A percentile compares a stretch with the other conserved stretches of the same genome.
Evolutionary conservation across 2,113 vertebrate genomes (phyloP).

Genomic region (Xiphophorus maculatus): DNA sequence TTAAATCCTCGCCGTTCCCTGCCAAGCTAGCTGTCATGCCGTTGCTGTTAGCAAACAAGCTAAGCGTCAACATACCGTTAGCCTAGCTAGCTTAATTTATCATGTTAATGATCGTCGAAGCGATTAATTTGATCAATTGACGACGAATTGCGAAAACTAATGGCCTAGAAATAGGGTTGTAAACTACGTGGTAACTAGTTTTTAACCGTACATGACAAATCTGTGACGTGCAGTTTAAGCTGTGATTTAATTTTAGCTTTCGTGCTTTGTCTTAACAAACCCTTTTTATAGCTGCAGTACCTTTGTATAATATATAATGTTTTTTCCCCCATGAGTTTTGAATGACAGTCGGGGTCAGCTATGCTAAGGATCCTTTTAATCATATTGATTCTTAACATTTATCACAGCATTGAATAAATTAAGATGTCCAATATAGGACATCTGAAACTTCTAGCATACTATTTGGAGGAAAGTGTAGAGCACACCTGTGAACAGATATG

Average conservation of each 20-base stretch:
- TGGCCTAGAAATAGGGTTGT: background rate
- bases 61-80: conserved; percentile 5
- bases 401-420: background rate
- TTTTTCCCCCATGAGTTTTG: background rate
- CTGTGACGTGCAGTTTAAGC: conserved; percentile 13
- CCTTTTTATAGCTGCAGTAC: background rate
- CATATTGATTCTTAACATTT: background rate
- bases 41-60: conserved; percentile 52
- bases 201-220: background rate
- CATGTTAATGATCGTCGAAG: no score
- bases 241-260: background rate
- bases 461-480: background rate
- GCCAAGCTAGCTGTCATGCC: conserved; percentile 28
- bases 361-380: background rate
- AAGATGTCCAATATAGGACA: no score
- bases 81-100: background rate
- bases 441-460: no score
- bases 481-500: background rate
- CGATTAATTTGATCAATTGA: background rate
- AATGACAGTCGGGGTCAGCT: no score
- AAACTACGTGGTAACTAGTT: background rate
- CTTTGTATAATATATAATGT: no score
- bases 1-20: background rate
- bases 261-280: background rate
- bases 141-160: background rate